Conservation (phyloP, 2,888 invertebrate genomes). For the Epinotia brunnichana region DNA sequence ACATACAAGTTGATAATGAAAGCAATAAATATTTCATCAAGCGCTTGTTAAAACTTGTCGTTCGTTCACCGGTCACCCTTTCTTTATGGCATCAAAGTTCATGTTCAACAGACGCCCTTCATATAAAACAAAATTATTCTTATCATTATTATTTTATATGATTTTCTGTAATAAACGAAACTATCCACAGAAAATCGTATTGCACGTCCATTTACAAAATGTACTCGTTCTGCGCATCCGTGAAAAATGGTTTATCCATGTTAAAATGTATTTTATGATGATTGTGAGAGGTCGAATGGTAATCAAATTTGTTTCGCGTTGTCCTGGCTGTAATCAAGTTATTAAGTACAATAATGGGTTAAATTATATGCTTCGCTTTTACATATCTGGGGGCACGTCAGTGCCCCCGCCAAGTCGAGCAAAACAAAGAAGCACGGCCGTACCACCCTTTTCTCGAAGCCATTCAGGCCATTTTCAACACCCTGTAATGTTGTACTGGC, state of each 20-base stretch:
- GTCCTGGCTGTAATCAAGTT: constrained; percentile 47
- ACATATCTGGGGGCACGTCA: too few species aligned
- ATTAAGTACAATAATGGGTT: constrained; percentile 5
- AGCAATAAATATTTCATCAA: constrained; percentile 52
- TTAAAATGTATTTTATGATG: constrained; percentile 20
- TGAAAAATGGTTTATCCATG: constrained; percentile 7
- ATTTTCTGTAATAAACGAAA: constrained; percentile 23
- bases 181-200: not conserved
- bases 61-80: constrained; percentile 41
- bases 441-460: too few species aligned
- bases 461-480: too few species aligned
- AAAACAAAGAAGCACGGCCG: too few species aligned
- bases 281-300: constrained; percentile 36
- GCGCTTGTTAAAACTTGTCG: constrained; percentile 51
- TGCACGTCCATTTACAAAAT: constrained; percentile 5
- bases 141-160: too few species aligned
- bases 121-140: too few species aligned
- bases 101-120: constrained; percentile 22
- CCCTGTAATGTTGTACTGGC: too few species aligned
- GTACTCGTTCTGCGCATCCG: constrained; percentile 1
- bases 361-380: not conserved
- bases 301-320: constrained; percentile 42
- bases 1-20: constrained; percentile 49
- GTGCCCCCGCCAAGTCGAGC: too few species aligned
- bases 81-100: constrained; percentile 31